phyloP scores from a whole-genome alignment of 2,797 vertebrate genomes.

The Rhabdophis nuchalis region DNA sequence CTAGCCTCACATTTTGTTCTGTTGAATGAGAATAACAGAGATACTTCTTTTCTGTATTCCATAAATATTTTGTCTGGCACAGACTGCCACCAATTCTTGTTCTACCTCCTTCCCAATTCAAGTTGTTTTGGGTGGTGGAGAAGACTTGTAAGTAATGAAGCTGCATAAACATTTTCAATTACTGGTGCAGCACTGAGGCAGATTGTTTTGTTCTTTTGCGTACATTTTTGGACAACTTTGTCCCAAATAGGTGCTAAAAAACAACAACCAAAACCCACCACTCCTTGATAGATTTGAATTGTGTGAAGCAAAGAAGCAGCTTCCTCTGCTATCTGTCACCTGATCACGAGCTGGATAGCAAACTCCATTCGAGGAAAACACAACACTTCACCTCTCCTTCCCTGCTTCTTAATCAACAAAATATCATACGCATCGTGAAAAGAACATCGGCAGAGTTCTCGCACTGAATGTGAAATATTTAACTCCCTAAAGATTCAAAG shows the following conservation, averaged over 20 bases:
- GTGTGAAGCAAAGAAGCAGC: slow-evolving; percentile 39
- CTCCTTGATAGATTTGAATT: slow-evolving; percentile 56
- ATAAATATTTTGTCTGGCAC: slow-evolving; percentile 56
- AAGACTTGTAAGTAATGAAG: slow-evolving; percentile 59
- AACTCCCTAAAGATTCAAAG: slow-evolving; percentile 61
- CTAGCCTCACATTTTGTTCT: slow-evolving; percentile 35
- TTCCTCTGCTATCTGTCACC: slow-evolving; percentile 49
- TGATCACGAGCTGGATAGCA: slow-evolving; percentile 43
- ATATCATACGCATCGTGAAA: slow-evolving; percentile 66
- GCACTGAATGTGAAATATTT: slow-evolving; percentile 49
- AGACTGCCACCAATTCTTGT: slow-evolving; percentile 60
- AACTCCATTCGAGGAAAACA: slow-evolving; percentile 59
- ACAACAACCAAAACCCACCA: not conserved
- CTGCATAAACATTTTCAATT: slow-evolving; percentile 66
- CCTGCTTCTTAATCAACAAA: slow-evolving; percentile 62
- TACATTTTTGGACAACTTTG: slow-evolving; percentile 66
- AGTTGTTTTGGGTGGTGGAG: slow-evolving; percentile 56
- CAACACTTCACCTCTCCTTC: slow-evolving; percentile 53
- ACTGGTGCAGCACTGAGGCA: slow-evolving; percentile 61
- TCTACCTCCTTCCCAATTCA: slow-evolving; percentile 64
- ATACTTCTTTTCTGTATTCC: slow-evolving; percentile 12
- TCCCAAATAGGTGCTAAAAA: slow-evolving; percentile 61
- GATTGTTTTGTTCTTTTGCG: slow-evolving; percentile 63
- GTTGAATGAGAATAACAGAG: slow-evolving; percentile 26
- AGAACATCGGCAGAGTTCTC: slow-evolving; percentile 66